A percentile compares a stretch with the other conserved stretches of the same genome.
phyloP scores from a whole-genome alignment of 2,888 invertebrate species.

The Oscheius sp. region DNA sequence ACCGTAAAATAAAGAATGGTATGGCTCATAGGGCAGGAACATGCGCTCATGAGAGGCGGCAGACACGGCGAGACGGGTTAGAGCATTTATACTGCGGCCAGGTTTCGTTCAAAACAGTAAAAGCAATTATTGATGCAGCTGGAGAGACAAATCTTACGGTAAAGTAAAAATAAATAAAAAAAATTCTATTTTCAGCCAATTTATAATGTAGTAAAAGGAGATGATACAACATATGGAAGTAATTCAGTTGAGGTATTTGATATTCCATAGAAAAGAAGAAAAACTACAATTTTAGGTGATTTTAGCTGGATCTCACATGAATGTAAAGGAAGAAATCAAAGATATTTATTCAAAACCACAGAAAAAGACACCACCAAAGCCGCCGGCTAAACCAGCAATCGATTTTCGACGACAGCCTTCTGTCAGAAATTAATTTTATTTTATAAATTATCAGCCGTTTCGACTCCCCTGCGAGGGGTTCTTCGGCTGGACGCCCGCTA shows the following conservation, averaged over 20 bases:
- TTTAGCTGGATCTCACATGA: conserved; percentile 49
- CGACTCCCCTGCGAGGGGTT: no score
- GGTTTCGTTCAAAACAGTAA: conserved; percentile 36
- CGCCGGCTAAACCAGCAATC: conserved; percentile 15
- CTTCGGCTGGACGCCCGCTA: no score
- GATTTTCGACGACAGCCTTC: conserved; percentile 10
- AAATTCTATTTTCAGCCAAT: conserved; percentile 49
- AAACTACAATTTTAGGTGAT: conserved; percentile 31
- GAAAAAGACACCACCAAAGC: conserved; percentile 31
- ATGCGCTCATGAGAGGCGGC: neutral
- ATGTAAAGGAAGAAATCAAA: conserved; percentile 36
- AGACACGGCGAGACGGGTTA: neutral
- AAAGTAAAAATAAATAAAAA: neutral
- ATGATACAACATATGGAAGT: conserved; percentile 49
- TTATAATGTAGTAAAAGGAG: conserved; percentile 58
- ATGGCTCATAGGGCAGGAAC: conserved; percentile 17
- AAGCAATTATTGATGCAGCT: conserved; percentile 53
- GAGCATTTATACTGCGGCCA: no score
- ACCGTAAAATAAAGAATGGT: conserved; percentile 6
- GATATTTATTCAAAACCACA: conserved; percentile 14
- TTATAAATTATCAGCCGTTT: no score
- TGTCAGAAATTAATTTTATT: conserved; percentile 1
- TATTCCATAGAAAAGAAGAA: neutral
- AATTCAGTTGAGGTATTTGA: conserved; percentile 53
- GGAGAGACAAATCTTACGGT: conserved; percentile 52